These are phyloP conservation scores for Stenurella melanura DNA, from an alignment of 2,888 invertebrate species.

Conservation along the genomic window DNA sequence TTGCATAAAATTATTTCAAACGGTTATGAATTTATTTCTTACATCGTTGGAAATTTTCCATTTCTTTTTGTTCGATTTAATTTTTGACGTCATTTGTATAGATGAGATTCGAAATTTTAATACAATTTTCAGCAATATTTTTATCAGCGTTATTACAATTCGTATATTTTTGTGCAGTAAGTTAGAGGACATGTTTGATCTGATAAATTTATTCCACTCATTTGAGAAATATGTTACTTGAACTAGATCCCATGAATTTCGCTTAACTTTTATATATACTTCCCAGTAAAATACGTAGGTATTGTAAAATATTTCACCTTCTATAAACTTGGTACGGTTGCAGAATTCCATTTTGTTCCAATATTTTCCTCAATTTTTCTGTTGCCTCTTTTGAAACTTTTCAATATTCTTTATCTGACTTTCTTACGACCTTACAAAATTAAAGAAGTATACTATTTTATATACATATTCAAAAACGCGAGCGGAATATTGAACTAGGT, in stretches of 20 bases:
- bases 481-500: conserved; percentile 37
- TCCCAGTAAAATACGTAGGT: neutral
- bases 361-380: conserved; percentile 24
- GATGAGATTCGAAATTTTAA: too few species aligned
- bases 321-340: neutral
- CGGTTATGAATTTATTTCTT: too few species aligned
- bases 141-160: too few species aligned
- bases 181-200: too few species aligned
- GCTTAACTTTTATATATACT: neutral
- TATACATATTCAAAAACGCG: conserved; percentile 46
- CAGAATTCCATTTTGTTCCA: neutral
- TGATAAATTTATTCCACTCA: too few species aligned
- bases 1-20: too few species aligned
- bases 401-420: conserved; percentile 41
- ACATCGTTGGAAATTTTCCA: too few species aligned
- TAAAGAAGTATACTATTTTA: conserved; percentile 45
- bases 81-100: too few species aligned
- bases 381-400: conserved; percentile 19
- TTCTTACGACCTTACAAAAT: conserved; percentile 38
- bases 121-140: too few species aligned
- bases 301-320: neutral
- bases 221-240: neutral
- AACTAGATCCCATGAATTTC: neutral
- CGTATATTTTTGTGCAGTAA: too few species aligned
- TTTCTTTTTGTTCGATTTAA: too few species aligned